phyloP scores from a whole-genome alignment of 1,140 invertebrate genomes.

The Sarcophaga peregrina region DNA sequence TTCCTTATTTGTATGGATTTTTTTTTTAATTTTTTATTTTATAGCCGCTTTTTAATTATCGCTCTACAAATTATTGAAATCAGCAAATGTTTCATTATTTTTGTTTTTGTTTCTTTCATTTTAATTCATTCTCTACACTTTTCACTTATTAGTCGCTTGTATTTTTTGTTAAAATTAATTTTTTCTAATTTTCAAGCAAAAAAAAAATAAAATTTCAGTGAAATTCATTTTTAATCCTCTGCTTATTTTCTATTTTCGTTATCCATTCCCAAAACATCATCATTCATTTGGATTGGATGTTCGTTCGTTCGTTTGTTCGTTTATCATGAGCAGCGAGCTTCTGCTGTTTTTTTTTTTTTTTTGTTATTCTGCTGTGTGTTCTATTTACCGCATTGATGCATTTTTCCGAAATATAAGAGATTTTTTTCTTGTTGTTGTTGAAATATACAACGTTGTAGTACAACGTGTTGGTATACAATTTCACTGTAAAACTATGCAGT shows the following conservation, averaged over 20 bases:
- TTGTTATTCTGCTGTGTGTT: neutral
- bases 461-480: too few species aligned
- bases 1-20: too few species aligned
- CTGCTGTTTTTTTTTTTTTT: too few species aligned
- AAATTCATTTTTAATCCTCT: neutral
- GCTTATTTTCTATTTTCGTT: neutral
- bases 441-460: too few species aligned
- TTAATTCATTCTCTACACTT: neutral
- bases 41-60: slow-evolving; percentile 3
- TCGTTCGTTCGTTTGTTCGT: slow-evolving; percentile 2
- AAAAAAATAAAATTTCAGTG: neutral
- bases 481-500: too few species aligned
- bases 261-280: slow-evolving; percentile 12
- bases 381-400: slow-evolving; percentile 16
- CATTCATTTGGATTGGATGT: neutral
- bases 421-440: too few species aligned
- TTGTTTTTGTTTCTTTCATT: slow-evolving; percentile 3
- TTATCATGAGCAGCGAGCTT: neutral
- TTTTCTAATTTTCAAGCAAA: too few species aligned
- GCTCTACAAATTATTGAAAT: slow-evolving; percentile 27
- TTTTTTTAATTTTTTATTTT: too few species aligned
- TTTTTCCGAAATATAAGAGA: neutral
- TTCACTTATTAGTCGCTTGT: neutral
- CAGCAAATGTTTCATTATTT: neutral
- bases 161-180: too few species aligned